Conservation (phyloP, 92 coral and sea anemone species). For the Zoanthus sansibaricus region DNA sequence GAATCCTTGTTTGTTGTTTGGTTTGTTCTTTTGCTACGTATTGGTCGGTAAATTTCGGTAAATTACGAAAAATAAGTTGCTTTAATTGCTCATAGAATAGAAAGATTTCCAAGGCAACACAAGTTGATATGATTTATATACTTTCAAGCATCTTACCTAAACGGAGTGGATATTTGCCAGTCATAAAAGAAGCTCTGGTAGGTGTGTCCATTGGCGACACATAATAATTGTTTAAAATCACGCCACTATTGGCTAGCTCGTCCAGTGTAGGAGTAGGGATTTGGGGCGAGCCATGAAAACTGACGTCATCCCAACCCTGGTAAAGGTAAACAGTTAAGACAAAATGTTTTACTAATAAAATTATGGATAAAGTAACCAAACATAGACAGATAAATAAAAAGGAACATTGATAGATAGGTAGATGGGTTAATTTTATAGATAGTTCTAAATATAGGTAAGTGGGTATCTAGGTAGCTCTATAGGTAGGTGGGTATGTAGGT, state of each 20-base stretch:
- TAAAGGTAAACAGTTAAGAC: neutral
- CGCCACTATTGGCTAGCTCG: conserved; percentile 93
- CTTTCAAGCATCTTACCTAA: neutral
- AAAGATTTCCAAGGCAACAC: neutral
- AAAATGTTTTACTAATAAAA: too few species aligned
- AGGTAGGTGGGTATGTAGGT: too few species aligned
- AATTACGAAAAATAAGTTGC: too few species aligned
- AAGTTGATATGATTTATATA: neutral
- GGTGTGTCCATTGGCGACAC: conserved; percentile 97
- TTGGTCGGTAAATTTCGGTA: too few species aligned
- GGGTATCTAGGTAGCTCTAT: too few species aligned
- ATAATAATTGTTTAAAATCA: conserved; percentile 91
- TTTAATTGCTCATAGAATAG: neutral
- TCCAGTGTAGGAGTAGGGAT: conserved; percentile 98
- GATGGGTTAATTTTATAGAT: too few species aligned
- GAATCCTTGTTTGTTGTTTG: too few species aligned
- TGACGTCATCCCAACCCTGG: conserved; percentile 99
- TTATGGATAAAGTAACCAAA: too few species aligned
- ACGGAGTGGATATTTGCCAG: conserved; percentile 94
- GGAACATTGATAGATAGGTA: too few species aligned
- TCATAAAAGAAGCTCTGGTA: conserved; percentile 95
- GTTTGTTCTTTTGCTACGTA: too few species aligned
- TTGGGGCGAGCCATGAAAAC: conserved; percentile 99
- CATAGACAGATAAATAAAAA: too few species aligned
- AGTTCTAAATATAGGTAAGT: too few species aligned